Percentiles rank a stretch among this genome's conserved stretches.
Evolutionary conservation across 2,797 vertebrate genomes (phyloP).

Genomic region (Cephalopachus bancanus): DNA sequence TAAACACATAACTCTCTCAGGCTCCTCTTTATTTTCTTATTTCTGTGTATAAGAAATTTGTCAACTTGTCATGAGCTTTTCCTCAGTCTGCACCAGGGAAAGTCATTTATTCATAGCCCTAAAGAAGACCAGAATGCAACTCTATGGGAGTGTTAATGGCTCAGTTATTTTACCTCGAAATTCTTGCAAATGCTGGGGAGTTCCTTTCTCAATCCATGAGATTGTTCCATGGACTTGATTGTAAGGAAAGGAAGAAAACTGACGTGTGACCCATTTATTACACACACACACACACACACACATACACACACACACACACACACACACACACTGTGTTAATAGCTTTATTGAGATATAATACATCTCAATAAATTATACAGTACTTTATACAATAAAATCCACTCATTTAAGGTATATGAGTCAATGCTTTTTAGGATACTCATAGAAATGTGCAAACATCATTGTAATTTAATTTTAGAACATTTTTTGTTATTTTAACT

Average conservation of each 20-base stretch:
- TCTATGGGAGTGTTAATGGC: neutral
- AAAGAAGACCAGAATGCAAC: slow-evolving; percentile 19
- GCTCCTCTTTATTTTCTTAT: neutral
- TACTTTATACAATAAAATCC: neutral
- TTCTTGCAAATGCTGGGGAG: slow-evolving; percentile 35
- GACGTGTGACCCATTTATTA: neutral
- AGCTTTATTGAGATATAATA: neutral
- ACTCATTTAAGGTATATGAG: neutral
- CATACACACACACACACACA: neutral
- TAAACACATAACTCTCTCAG: neutral
- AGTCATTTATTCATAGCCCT: neutral
- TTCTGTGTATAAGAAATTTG: neutral
- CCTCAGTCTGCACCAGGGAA: slow-evolving; percentile 1
- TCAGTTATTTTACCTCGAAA: slow-evolving; percentile 58
- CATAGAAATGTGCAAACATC: neutral
- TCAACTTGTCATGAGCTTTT: slow-evolving; percentile 32
- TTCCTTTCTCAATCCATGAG: neutral
- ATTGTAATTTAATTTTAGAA: neutral
- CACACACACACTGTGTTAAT: neutral
- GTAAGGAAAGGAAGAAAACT: slow-evolving; percentile 20
- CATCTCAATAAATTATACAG: neutral
- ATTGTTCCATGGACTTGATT: neutral
- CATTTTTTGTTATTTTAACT: neutral
- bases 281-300: neutral
- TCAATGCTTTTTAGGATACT: neutral